Evolutionary conservation across 30 jellyfish, hydroid and myxozoan genomes (phyloP), one percentile per base, ranked within the genome.

Genomic region (Rhopilema esculentum): DNA sequence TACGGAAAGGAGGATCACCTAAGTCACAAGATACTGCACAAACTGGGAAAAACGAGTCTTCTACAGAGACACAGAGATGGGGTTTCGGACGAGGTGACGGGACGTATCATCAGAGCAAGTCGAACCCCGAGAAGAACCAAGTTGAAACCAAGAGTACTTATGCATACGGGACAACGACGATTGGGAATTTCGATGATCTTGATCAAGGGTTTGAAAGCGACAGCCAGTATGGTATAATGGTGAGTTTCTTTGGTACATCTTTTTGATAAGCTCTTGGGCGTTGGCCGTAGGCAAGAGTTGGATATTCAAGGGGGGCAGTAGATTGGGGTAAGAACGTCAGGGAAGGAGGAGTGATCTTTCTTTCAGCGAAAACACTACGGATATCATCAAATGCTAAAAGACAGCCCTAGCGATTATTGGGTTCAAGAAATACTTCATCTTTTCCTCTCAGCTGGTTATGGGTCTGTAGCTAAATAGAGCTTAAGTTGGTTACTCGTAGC

Each of bases 171-270:
- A 80, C 17, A 2, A 80, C 81, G 15, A 66, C 69, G 6, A 32
- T 80, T 9, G 90, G 90, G 26, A 80, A 27, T 49, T 72, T 81
- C 31, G 93, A 73, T 33, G 90, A 77, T 27, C 77, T 74, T 21
- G 89, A 88, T 22, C 85, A 76, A n/a, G 91, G 92, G 16, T 84
- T 83, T 75, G 88, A 74, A 49, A 69, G 94, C 79, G 97, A 87
- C 50, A 79, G 91, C 61, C 97, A 93, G 22, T 93, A 88, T 84
- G 98, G 97, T 4, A 88, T 87, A 19, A 93, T 93, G 98, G 96
- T 88, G 61, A 19, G 86, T 19, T 16, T 18, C 1, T 12, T 22
- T 15, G 51, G 0, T 2, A 40, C 12, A 12, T 6, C 6, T 40
- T 40, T 6, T 12, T 40, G 12, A 6, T 6, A 40, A 40, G 57